These are phyloP conservation scores for Melanotaenia maccullochi DNA, from an alignment of 2,797 vertebrate species.

Conservation along the genomic window DNA sequence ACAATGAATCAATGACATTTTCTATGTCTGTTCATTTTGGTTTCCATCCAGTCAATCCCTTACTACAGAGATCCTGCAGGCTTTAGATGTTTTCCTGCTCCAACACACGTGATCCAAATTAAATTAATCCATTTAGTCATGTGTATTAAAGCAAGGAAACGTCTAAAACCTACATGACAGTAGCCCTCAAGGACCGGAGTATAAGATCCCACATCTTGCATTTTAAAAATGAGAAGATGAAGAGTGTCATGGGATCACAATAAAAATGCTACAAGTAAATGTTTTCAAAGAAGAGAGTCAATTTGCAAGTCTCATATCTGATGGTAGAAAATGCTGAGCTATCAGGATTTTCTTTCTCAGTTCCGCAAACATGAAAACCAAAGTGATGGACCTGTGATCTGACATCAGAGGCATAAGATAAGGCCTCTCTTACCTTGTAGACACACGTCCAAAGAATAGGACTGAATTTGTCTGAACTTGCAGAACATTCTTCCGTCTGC, in stretches of 20 bases:
- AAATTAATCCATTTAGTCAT: neutral
- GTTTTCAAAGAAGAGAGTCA: conserved; percentile 32
- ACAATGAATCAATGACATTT: conserved; percentile 44
- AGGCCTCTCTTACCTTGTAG: conserved; percentile 3
- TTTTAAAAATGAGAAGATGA: too few relatives aligned
- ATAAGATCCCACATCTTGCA: too few relatives aligned
- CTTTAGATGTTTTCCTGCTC: conserved; percentile 32
- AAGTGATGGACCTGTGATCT: neutral
- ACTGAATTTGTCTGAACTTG: neutral
- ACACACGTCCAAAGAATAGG: neutral
- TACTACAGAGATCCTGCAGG: conserved; percentile 14
- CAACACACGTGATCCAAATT: neutral
- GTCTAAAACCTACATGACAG: neutral
- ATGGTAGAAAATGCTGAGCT: conserved; percentile 2
- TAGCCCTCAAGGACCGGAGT: too few relatives aligned
- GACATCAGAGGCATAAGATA: conserved; percentile 17
- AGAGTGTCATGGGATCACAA: conserved; percentile 37
- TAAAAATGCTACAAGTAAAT: neutral
- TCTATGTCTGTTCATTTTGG: conserved; percentile 22
- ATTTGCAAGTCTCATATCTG: neutral
- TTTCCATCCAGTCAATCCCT: conserved; percentile 25
- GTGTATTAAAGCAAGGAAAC: neutral
- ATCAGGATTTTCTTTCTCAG: neutral
- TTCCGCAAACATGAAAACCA: conserved; percentile 32
- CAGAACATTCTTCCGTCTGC: neutral